These are phyloP conservation scores for Sacculina carcini DNA, from an alignment of 2,888 invertebrate genomes.

Conservation along the genomic window DNA sequence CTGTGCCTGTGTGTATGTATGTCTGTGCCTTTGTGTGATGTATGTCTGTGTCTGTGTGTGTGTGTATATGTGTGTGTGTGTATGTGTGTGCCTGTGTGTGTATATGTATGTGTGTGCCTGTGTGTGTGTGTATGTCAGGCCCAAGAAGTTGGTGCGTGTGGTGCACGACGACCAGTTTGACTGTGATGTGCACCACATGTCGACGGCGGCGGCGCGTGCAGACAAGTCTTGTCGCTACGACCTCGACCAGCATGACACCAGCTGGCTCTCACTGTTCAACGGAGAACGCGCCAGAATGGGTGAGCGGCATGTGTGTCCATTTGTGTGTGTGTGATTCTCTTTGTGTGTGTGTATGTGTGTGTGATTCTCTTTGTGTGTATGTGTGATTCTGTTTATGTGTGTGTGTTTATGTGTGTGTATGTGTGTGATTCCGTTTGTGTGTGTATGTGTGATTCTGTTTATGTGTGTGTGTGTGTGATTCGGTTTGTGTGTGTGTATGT, in stretches of 20 bases:
- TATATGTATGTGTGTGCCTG: constrained; percentile 1
- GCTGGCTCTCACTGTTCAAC: constrained; percentile 66
- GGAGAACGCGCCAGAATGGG: constrained; percentile 45
- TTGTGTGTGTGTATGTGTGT: not conserved
- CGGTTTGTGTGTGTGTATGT: no score
- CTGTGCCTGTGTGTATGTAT: no score
- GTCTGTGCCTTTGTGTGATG: no score
- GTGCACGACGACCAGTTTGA: constrained; percentile 63
- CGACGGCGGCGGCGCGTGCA: constrained; percentile 56
- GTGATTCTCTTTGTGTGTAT: not conserved
- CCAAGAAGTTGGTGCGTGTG: constrained; percentile 76
- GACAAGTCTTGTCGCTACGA: constrained; percentile 88
- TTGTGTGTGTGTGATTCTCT: not conserved
- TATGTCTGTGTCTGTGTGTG: no score
- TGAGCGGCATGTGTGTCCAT: constrained; percentile 13
- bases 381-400: no score
- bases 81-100: no score
- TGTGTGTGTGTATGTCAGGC: constrained; percentile 21
- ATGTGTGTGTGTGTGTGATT: no score
- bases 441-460: no score
- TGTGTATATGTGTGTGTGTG: no score
- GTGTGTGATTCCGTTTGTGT: no score
- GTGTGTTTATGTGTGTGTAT: no score
- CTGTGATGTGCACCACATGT: constrained; percentile 55
- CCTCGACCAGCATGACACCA: constrained; percentile 69